Conservation (phyloP, 2,888 invertebrate genomes). For the Linnaemya tessellans region DNA sequence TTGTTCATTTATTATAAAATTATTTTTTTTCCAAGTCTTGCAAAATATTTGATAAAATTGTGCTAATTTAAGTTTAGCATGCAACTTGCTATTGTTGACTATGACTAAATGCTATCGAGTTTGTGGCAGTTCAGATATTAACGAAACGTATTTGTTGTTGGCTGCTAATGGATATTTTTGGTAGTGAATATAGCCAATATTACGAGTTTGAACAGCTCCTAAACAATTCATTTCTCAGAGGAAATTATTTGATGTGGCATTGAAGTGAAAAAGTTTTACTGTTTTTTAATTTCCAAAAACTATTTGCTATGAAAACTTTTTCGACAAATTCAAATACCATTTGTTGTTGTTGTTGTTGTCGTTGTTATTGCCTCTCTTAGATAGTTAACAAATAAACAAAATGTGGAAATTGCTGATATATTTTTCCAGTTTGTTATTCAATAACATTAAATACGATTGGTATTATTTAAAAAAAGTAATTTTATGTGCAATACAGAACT, state of each 20-base stretch:
- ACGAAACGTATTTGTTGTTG: conserved; percentile 26
- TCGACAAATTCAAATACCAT: conserved; percentile 17
- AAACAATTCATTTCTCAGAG: background rate
- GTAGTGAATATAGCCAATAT: conserved; percentile 17
- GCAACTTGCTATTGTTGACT: conserved; percentile 36
- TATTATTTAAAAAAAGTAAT: background rate
- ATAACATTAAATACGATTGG: background rate
- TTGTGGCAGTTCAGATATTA: conserved; percentile 40
- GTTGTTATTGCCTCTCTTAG: background rate
- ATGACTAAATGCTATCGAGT: conserved; percentile 1
- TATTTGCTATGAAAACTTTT: conserved; percentile 17
- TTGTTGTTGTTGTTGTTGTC: no score
- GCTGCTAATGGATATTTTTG: conserved; percentile 10
- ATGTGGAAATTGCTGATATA: conserved; percentile 23
- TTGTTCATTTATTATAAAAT: conserved; percentile 48
- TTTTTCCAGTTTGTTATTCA: conserved; percentile 17
- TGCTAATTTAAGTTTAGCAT: conserved; percentile 52
- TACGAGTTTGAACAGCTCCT: background rate
- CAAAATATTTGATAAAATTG: conserved; percentile 33
- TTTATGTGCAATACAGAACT: conserved; percentile 3
- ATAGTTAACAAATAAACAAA: conserved; percentile 31
- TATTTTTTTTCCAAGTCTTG: background rate
- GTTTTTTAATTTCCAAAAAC: conserved; percentile 18
- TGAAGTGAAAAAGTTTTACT: conserved; percentile 19
- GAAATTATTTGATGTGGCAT: conserved; percentile 11